Evolutionary conservation across 1,140 invertebrate genomes (phyloP), one percentile per base, ranked within the genome.

Genomic region (Pachypeltis micranthus): DNA sequence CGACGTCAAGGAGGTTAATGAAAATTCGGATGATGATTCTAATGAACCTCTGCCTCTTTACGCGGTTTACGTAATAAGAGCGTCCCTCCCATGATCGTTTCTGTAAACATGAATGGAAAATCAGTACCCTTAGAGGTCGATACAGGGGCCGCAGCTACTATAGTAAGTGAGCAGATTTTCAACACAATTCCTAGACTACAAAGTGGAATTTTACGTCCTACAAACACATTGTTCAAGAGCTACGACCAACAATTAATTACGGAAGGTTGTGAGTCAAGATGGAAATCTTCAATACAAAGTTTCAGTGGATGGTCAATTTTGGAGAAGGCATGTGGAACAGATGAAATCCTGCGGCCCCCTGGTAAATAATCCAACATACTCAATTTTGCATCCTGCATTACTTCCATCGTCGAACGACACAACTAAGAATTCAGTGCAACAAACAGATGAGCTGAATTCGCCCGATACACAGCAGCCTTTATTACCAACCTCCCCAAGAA

Each of bases 141-240:
- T 21, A 51, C 47, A 51, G 47, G 47, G 4, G 47, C 47, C 23
- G 47, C 47, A 3, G 47, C 21, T 16, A 51, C 47, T 4, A 51
- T 51, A 4, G 23, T 51, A 51, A 51, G 19, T 51, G 12, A 51
- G 21, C 47, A 51, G 3, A 21, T 51, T 51, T 51, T 51, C 47
- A 4, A 51, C 19, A 51, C 47, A 51, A 21, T 51, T 51, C 47
- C 47, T 21, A 51, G 47, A 4, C 7, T 51, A 21, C 47, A 51
- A 51, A 51, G 7, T 21, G 47, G 47, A 51, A 51, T 51, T 51
- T 51, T 51, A 51, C 47, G 21, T 21, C 47, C 47, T 21, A 51
- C 47, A 14, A 21, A 7, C 23, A 51, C 47, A 51, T 14, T 21
- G 10, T 51, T 51, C 47, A 51, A 51, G 47, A 51, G 47, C 23